These are phyloP conservation scores for Limulus polyphemus DNA, from an alignment of 2,888 invertebrate genomes.

Conservation along the genomic window DNA sequence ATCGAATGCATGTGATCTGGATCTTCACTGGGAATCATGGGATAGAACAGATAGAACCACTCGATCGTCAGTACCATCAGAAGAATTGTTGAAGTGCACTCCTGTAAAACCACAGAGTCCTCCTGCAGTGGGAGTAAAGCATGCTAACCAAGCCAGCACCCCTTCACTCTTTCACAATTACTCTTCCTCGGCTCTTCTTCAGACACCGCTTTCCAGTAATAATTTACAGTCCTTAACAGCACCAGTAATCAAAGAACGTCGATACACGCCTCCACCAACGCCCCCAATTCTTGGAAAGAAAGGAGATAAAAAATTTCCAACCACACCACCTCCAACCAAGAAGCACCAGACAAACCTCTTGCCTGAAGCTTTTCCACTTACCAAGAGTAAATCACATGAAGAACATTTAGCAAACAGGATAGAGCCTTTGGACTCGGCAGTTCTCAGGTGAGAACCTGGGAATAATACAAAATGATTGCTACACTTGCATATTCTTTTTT, in stretches of 20 bases:
- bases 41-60: conserved; percentile 43
- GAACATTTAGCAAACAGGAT: conserved; percentile 61
- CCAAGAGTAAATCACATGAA: conserved; percentile 84
- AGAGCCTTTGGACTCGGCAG: conserved; percentile 37
- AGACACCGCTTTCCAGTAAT: conserved; percentile 15
- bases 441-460: no score
- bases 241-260: conserved; percentile 29
- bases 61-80: conserved; percentile 48
- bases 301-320: conserved; percentile 50
- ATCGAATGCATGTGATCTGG: conserved; percentile 45
- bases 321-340: conserved; percentile 66
- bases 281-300: conserved; percentile 41
- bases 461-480: conserved; percentile 2
- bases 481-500: neutral
- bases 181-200: conserved; percentile 18
- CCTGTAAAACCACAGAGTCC: conserved; percentile 32
- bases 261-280: conserved; percentile 43
- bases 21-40: conserved; percentile 91
- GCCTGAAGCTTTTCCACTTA: conserved; percentile 52
- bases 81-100: conserved; percentile 39
- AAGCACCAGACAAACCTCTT: conserved; percentile 51
- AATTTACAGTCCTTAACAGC: conserved; percentile 23
- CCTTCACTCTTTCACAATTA: conserved; percentile 19
- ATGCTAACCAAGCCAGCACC: conserved; percentile 5
- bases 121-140: neutral